Percentiles rank a stretch among this genome's conserved stretches.
These are phyloP conservation scores for Melikaiella ostensackeni DNA, from an alignment of 2,888 invertebrate genomes.

Conservation along the genomic window DNA sequence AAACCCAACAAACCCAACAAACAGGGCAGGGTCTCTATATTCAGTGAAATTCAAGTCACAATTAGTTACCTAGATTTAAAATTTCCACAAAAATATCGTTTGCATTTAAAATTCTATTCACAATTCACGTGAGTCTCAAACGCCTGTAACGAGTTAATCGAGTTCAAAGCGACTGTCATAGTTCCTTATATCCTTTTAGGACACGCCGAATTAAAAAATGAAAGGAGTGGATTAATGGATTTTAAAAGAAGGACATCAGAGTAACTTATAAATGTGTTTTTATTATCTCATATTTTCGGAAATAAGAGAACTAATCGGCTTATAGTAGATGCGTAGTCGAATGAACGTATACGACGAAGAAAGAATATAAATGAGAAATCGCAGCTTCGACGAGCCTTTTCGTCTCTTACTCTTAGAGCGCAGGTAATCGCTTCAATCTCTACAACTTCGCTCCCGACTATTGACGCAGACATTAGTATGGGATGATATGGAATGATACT, in stretches of 20 bases:
- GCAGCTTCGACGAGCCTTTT: slow-evolving; percentile 48
- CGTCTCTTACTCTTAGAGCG: slow-evolving; percentile 43
- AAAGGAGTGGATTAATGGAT: neutral
- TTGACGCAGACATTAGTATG: slow-evolving; percentile 74
- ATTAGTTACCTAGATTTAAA: too few relatives aligned
- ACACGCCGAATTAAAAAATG: too few relatives aligned
- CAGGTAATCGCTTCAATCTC: slow-evolving; percentile 51
- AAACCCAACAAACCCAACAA: too few relatives aligned
- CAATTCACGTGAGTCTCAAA: too few relatives aligned
- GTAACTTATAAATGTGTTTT: slow-evolving; percentile 34
- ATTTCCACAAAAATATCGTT: too few relatives aligned
- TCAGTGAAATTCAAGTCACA: too few relatives aligned
- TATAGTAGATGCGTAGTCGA: slow-evolving; percentile 46
- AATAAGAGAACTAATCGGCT: slow-evolving; percentile 56
- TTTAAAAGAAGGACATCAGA: neutral
- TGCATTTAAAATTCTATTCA: too few relatives aligned
- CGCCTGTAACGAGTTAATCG: too few relatives aligned
- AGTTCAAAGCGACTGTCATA: too few relatives aligned
- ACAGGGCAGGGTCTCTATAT: too few relatives aligned
- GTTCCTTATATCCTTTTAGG: too few relatives aligned
- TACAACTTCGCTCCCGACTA: slow-evolving; percentile 66
- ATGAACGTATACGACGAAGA: slow-evolving; percentile 44
- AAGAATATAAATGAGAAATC: slow-evolving; percentile 46
- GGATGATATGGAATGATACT: slow-evolving; percentile 73
- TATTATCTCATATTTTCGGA: slow-evolving; percentile 48